A percentile compares a stretch with the other conserved stretches of the same genome.
Evolutionary conservation across 64 coral and sea anemone genomes (phyloP).

Genomic region (Pocillopora damicornis): DNA sequence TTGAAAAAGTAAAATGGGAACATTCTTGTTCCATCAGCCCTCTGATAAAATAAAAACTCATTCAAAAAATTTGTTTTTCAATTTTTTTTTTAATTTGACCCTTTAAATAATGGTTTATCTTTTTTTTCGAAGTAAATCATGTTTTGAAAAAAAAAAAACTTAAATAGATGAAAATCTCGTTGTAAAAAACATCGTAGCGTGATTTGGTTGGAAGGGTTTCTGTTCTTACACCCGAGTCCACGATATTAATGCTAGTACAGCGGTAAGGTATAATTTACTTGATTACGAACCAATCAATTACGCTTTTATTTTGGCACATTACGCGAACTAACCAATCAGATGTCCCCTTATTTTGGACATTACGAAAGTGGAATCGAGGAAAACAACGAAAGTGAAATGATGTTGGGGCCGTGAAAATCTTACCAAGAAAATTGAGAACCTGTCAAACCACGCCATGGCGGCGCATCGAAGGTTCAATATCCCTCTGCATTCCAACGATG

Average conservation of each 20-base stretch:
- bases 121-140: neutral
- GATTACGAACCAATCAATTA: constrained; percentile 48
- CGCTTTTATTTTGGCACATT: constrained; percentile 37
- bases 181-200: no score
- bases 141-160: no score
- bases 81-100: neutral
- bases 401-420: constrained; percentile 9
- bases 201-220: neutral
- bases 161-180: no score
- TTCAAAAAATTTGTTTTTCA: no score
- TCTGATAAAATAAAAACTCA: no score
- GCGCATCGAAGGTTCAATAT: constrained; percentile 90
- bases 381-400: constrained; percentile 29
- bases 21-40: no score
- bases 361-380: constrained; percentile 21
- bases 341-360: constrained; percentile 40
- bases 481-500: constrained; percentile 89
- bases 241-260: neutral
- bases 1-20: no score
- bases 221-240: neutral
- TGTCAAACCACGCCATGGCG: constrained; percentile 47
- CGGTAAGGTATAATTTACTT: neutral
- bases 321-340: constrained; percentile 42
- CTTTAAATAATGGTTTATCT: neutral
- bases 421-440: neutral